A percentile compares a stretch with the other conserved stretches of the same genome.
These are phyloP conservation scores for Ptiloglossa arizonensis DNA, from an alignment of 1,140 invertebrate species.

Conservation along the genomic window DNA sequence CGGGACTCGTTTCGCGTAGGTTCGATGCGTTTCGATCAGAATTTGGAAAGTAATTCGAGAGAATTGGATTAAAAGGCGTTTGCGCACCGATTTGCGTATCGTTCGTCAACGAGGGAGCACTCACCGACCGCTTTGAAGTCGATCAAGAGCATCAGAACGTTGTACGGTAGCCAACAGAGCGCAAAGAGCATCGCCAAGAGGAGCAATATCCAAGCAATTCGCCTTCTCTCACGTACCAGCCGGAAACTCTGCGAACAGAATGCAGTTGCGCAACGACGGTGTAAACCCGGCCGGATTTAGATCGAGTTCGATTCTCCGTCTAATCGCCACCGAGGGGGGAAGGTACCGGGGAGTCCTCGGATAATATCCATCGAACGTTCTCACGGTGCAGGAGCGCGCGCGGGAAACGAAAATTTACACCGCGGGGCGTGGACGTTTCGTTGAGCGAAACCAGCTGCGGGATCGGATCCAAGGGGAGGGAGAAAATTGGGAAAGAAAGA, in stretches of 20 bases:
- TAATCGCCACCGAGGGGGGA: background rate
- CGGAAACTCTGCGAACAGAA: constrained; percentile 81
- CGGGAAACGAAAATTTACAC: background rate
- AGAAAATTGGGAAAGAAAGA: background rate
- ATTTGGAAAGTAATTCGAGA: background rate
- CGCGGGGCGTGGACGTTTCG: background rate
- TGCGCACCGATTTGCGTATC: background rate
- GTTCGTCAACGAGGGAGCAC: constrained; percentile 30
- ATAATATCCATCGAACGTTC: background rate
- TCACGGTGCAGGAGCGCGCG: background rate
- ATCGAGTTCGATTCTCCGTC: constrained; percentile 1
- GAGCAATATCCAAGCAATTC: constrained; percentile 88
- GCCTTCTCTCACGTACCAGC: constrained; percentile 86
- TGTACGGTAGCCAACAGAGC: constrained; percentile 90
- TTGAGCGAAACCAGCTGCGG: background rate
- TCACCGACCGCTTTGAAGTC: constrained; percentile 81
- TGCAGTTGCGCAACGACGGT: background rate
- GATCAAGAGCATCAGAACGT: constrained; percentile 85
- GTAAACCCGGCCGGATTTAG: constrained; percentile 3
- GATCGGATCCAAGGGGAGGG: too few relatives aligned
- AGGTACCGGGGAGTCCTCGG: too few relatives aligned
- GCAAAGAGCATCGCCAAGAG: constrained; percentile 89
- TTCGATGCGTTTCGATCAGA: background rate
- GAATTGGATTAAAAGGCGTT: constrained; percentile 26
- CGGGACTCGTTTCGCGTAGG: too few relatives aligned